Evolutionary conservation across 2,888 invertebrate species (phyloP).

Genomic region (Strigamia maritima): DNA sequence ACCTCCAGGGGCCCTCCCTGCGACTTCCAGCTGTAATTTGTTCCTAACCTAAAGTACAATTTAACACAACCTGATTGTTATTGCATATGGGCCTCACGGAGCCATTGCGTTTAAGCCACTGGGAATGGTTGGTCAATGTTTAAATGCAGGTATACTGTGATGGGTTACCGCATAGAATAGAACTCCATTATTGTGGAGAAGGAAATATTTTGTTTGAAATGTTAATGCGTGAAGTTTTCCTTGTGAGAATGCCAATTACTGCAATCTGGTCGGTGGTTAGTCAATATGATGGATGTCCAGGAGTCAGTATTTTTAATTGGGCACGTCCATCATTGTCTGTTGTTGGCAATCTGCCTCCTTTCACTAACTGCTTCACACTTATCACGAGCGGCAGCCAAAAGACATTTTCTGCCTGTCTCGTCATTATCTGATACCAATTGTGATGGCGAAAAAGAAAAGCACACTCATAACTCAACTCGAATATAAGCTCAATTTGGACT

Average conservation of each 20-base stretch:
- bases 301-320: constrained; percentile 26
- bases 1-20: too few species aligned
- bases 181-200: too few species aligned
- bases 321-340: constrained; percentile 18
- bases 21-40: too few species aligned
- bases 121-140: too few species aligned
- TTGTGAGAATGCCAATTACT: constrained; percentile 26
- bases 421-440: constrained; percentile 10
- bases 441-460: not conserved
- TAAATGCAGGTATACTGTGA: too few species aligned
- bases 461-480: not conserved
- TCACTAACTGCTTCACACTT: constrained; percentile 31
- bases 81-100: too few species aligned
- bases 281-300: constrained; percentile 30
- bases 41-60: too few species aligned
- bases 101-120: too few species aligned
- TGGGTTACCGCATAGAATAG: too few species aligned
- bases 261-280: constrained; percentile 25
- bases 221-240: not conserved
- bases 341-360: constrained; percentile 27
- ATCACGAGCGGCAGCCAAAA: constrained; percentile 4
- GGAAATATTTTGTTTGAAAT: not conserved
- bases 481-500: not conserved
- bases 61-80: too few species aligned
- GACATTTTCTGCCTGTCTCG: constrained; percentile 30